Percentiles rank a stretch among this genome's conserved stretches.
These are phyloP conservation scores for Conops quadrifasciatus DNA, from an alignment of 2,888 invertebrate genomes.

Conservation along the genomic window DNA sequence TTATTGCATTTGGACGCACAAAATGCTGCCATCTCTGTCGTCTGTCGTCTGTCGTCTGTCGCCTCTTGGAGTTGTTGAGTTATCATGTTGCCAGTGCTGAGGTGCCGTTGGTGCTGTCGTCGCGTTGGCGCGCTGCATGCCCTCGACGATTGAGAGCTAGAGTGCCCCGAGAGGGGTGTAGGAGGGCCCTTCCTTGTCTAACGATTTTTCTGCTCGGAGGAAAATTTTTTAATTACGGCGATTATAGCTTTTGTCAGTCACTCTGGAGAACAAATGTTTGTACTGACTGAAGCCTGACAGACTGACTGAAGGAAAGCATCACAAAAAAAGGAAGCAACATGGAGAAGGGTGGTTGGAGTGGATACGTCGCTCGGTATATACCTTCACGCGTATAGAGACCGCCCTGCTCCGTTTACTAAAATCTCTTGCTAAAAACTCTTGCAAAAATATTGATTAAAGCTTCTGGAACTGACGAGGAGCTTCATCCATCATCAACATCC, in stretches of 20 bases:
- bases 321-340: too few relatives aligned
- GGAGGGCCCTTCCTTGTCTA: slow-evolving; percentile 5
- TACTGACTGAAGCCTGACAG: background rate
- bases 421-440: too few relatives aligned
- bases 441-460: too few relatives aligned
- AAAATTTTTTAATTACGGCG: slow-evolving; percentile 19
- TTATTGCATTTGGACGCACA: slow-evolving; percentile 33
- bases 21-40: slow-evolving; percentile 26
- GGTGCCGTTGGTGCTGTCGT: background rate
- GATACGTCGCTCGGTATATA: too few relatives aligned
- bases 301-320: background rate
- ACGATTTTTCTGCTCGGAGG: slow-evolving; percentile 19
- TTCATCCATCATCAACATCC: too few relatives aligned
- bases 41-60: background rate
- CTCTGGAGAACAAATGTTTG: slow-evolving; percentile 27
- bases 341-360: too few relatives aligned
- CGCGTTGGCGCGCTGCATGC: background rate
- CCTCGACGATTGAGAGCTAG: background rate
- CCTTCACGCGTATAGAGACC: too few relatives aligned
- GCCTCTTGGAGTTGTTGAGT: too few relatives aligned
- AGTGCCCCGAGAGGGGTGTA: background rate
- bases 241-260: slow-evolving; percentile 32
- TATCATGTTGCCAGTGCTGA: too few relatives aligned
- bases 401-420: too few relatives aligned
- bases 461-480: too few relatives aligned